These are phyloP conservation scores for Spicauda simplicius DNA, from an alignment of 2,888 invertebrate species.

Conservation along the genomic window DNA sequence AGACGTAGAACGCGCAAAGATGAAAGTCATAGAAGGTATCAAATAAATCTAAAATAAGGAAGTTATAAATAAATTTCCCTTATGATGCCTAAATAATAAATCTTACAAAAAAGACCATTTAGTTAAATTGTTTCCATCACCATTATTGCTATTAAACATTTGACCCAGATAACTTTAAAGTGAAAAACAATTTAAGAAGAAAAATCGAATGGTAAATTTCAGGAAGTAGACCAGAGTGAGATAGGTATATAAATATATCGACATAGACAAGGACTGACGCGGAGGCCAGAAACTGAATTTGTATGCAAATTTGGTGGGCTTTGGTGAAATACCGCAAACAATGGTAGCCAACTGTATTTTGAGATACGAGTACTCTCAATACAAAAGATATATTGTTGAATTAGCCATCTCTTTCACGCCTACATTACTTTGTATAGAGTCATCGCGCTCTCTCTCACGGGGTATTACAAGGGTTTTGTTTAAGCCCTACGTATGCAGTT, in stretches of 20 bases:
- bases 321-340: constrained; percentile 14
- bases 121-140: background rate
- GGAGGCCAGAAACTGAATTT: constrained; percentile 17
- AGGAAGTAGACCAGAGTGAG: constrained; percentile 1
- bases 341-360: constrained; percentile 22
- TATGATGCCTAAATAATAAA: too few relatives aligned
- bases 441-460: background rate
- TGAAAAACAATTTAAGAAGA: background rate
- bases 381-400: constrained; percentile 19
- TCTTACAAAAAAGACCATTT: too few relatives aligned
- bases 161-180: background rate
- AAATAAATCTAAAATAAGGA: background rate
- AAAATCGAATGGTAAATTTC: background rate
- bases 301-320: constrained; percentile 22
- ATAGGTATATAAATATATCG: constrained; percentile 6
- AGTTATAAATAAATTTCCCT: background rate
- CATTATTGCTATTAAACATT: background rate
- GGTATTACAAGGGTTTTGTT: background rate
- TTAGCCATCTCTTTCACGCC: background rate
- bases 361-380: constrained; percentile 10
- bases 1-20: background rate
- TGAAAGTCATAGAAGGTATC: background rate
- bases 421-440: background rate
- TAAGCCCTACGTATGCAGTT: background rate
- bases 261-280: constrained; percentile 3